Conservation (phyloP, 1,140 invertebrate species). For the Coboldia fuscipes region DNA sequence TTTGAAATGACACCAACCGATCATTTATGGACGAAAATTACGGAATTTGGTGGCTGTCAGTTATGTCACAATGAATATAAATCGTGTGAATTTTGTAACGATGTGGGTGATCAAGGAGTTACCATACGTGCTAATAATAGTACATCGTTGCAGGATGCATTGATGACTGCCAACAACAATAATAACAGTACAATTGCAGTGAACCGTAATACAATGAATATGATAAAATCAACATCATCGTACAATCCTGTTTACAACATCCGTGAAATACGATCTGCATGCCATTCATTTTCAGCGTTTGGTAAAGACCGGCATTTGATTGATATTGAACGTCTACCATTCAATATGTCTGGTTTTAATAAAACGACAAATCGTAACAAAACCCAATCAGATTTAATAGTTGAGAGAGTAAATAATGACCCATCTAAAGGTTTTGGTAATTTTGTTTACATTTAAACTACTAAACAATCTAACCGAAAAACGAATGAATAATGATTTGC, state of each 20-base stretch:
- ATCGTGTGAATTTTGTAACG: slow-evolving; percentile 10
- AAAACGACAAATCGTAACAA: too few relatives aligned
- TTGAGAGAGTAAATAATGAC: slow-evolving; percentile 18
- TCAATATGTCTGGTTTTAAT: too few relatives aligned
- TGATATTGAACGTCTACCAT: slow-evolving; percentile 12
- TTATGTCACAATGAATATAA: slow-evolving; percentile 8
- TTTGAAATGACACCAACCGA: background rate
- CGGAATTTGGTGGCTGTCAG: too few relatives aligned
- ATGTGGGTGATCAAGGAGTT: too few relatives aligned
- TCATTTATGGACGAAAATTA: slow-evolving; percentile 2
- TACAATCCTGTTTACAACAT: slow-evolving; percentile 21
- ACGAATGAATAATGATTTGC: too few relatives aligned
- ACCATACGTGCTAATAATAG: too few relatives aligned
- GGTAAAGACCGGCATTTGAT: slow-evolving; percentile 20
- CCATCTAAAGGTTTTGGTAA: slow-evolving; percentile 17
- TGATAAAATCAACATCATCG: slow-evolving; percentile 1
- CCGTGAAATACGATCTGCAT: slow-evolving; percentile 16
- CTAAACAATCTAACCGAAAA: too few relatives aligned
- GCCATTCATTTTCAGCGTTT: slow-evolving; percentile 18
- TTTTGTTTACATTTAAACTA: slow-evolving; percentile 14
- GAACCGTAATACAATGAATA: too few relatives aligned
- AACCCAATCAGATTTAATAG: too few relatives aligned
- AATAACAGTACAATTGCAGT: background rate
- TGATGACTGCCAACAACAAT: too few relatives aligned
- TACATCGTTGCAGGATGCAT: too few relatives aligned